Evolutionary conservation across 2,113 vertebrate genomes (phyloP), one percentile per base, ranked within the genome.

Genomic region (Bothrops jararaca): DNA sequence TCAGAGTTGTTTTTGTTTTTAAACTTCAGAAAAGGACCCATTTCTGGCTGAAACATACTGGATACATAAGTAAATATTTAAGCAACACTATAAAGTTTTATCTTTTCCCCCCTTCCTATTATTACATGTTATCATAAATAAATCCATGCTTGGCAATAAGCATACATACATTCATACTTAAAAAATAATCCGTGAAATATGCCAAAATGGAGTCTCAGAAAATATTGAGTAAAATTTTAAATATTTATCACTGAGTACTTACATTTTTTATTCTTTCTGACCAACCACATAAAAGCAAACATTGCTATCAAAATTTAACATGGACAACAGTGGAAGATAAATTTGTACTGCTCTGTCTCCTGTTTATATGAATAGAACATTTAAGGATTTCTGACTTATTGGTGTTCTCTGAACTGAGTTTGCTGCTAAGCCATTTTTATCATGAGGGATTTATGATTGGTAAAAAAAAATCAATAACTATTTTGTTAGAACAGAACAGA

Each of bases 361-460:
- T 29, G 42, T n/a, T 60, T 58, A 60, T 42, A 24, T 87, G 20
- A 52, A 34, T 10, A 2, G 48, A 23, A 52, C 18, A 23, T 64
- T 60, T 26, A 53, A 96, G 95, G 29, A 92, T 95, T 96, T 95
- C 94, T 95, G 90, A 94, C 96, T 97, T 64, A 1, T 86, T 95
- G 95, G 90, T 88, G 11, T 93, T 56, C 93, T 58, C 94, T 95
- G 96, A 74, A 94, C 92, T 88, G 18, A 94, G 87, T 69, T 93
- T 95, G 93, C 85, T 96, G 95, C 97, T 95, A 0, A 1, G 94
- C 90, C 29, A 96, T 96, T 96, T 95, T 97, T 91, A 95, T 97
- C 97, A 96, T 85, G 97, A 97, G 97, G 97, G 98, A 97, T 97
- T 97, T 97, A 91, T 94, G n/a, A 20, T 34, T 74, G 93, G 4